Evolutionary conservation across 2,797 vertebrate species (phyloP).

Genomic region (Tauraco hartlaubi): DNA sequence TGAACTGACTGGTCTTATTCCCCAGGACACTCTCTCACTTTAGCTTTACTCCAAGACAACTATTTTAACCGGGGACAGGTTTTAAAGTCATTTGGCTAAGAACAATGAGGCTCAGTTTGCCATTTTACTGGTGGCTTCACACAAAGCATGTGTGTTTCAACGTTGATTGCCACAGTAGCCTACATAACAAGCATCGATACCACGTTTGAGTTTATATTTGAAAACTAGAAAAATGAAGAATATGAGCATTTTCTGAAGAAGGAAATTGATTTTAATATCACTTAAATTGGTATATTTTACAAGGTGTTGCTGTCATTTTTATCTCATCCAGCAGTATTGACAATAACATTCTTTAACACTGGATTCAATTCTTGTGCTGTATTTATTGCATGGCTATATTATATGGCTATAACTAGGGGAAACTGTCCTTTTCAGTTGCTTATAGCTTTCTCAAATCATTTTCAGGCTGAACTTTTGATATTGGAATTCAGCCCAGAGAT

Average conservation of each 20-base stretch:
- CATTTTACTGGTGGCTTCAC: background rate
- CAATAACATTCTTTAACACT: background rate
- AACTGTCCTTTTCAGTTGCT: background rate
- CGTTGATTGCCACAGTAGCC: background rate
- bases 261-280: background rate
- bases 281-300: background rate
- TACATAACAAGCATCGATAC: background rate
- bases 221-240: background rate
- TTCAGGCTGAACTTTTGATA: slow-evolving; percentile 7
- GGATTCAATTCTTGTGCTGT: background rate
- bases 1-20: slow-evolving; percentile 13
- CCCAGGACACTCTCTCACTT: background rate
- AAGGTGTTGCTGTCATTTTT: slow-evolving; percentile 1
- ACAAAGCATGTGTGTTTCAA: background rate
- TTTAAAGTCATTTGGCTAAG: background rate
- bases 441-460: background rate
- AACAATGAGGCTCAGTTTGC: background rate
- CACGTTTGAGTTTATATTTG: background rate
- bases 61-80: background rate
- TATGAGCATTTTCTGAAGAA: background rate
- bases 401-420: background rate
- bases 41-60: background rate
- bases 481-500: background rate
- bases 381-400: background rate
- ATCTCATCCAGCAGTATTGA: background rate